A percentile compares a stretch with the other conserved stretches of the same genome.
phyloP scores from a whole-genome alignment of 2,113 vertebrate species.

The Bubo blakistoni region DNA sequence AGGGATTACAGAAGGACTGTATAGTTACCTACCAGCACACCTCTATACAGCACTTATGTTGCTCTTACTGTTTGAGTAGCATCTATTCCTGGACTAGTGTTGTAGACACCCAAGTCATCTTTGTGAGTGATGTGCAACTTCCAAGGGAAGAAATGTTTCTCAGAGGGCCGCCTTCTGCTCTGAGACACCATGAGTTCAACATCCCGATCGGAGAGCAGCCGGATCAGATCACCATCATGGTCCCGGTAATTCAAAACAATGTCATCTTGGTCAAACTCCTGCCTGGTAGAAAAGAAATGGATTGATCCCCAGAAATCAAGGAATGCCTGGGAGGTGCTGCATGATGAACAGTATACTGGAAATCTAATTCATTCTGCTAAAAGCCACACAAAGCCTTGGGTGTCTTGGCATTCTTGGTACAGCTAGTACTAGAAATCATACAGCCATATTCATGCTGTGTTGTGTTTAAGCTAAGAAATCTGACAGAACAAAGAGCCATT shows the following conservation, averaged over 20 bases:
- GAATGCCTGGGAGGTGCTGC: not conserved
- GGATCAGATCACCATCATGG: constrained; percentile 83
- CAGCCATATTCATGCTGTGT: not conserved
- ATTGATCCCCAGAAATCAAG: not conserved
- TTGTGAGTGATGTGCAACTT: constrained; percentile 82
- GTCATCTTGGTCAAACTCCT: constrained; percentile 80
- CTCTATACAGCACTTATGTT: not conserved
- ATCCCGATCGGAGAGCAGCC: constrained; percentile 85
- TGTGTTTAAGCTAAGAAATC: not conserved
- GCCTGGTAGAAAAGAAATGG: constrained; percentile 61
- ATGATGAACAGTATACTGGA: not conserved
- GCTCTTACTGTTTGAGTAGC: not conserved
- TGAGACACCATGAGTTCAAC: constrained; percentile 84
- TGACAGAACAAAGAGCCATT: not conserved
- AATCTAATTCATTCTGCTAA: not conserved
- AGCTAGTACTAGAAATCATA: not conserved
- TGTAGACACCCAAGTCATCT: constrained; percentile 83
- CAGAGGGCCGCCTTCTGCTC: constrained; percentile 64
- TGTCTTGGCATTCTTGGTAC: not conserved
- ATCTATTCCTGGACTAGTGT: constrained; percentile 50
- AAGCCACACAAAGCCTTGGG: not conserved
- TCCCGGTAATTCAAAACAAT: constrained; percentile 89
- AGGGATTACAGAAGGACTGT: not conserved
- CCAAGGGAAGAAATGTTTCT: constrained; percentile 87
- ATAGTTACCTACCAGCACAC: not conserved